These are phyloP conservation scores for Prenolepis imparis DNA, from an alignment of 2,888 invertebrate genomes.

Conservation along the genomic window DNA sequence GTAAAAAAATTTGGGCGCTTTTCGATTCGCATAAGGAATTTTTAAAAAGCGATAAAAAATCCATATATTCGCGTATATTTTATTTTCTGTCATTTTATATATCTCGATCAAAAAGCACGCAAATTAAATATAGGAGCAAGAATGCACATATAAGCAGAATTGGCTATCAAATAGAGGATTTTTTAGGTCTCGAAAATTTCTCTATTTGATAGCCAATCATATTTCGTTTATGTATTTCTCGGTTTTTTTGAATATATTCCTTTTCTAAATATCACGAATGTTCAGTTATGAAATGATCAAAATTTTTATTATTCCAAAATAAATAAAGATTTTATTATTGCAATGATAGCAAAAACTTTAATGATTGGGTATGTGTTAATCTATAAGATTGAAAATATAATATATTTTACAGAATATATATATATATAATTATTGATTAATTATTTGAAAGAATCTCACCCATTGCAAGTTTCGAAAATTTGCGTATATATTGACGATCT, in stretches of 20 bases:
- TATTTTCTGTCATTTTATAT: too few species aligned
- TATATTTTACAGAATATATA: background rate
- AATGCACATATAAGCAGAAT: too few species aligned
- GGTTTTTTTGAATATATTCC: too few species aligned
- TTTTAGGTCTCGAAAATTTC: background rate
- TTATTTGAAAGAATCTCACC: background rate
- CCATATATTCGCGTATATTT: too few species aligned
- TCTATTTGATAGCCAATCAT: background rate
- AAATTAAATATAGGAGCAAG: too few species aligned
- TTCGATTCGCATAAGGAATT: too few species aligned
- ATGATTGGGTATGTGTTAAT: background rate
- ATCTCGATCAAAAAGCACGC: too few species aligned
- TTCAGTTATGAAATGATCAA: background rate
- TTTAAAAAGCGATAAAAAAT: too few species aligned
- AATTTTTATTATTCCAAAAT: background rate
- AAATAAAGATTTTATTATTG: background rate
- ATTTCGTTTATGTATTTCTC: background rate
- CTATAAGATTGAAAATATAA: background rate
- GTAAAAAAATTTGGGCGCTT: too few species aligned
- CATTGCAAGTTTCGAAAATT: background rate
- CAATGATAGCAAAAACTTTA: background rate
- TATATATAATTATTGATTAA: background rate
- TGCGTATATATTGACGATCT: conserved; percentile 2
- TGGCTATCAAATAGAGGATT: too few species aligned
- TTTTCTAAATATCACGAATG: background rate